These are phyloP conservation scores for Spondyliosoma cantharus DNA, from an alignment of 2,797 vertebrate genomes.

Conservation along the genomic window DNA sequence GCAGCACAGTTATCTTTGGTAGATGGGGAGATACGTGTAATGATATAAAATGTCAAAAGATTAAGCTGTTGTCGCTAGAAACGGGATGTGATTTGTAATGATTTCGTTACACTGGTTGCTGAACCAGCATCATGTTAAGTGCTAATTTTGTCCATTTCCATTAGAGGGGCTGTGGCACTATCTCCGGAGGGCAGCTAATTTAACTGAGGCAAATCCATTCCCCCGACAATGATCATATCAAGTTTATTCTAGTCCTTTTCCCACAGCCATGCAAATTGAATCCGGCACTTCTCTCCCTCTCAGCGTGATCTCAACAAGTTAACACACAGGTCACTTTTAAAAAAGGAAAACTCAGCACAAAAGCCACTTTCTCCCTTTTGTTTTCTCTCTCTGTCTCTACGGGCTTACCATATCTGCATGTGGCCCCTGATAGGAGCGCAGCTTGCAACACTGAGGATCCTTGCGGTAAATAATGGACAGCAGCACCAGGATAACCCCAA, in stretches of 20 bases:
- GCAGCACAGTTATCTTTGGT: slow-evolving; percentile 22
- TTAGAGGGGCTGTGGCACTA: slow-evolving; percentile 57
- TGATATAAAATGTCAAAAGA: slow-evolving; percentile 23
- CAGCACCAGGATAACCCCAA: slow-evolving; percentile 84
- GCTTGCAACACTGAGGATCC: slow-evolving; percentile 86
- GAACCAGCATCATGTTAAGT: slow-evolving; percentile 44
- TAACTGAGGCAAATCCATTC: slow-evolving; percentile 61
- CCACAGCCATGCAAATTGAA: slow-evolving; percentile 67
- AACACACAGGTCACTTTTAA: slow-evolving; percentile 39
- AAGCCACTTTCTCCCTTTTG: slow-evolving; percentile 20
- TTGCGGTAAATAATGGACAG: slow-evolving; percentile 86
- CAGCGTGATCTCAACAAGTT: slow-evolving; percentile 30
- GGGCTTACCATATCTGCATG: slow-evolving; percentile 82
- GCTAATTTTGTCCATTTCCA: slow-evolving; percentile 65
- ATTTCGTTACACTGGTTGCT: slow-evolving; percentile 50
- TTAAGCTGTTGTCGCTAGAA: slow-evolving; percentile 13
- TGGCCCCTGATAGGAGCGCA: slow-evolving; percentile 84
- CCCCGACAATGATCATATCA: slow-evolving; percentile 69
- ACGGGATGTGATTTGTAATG: slow-evolving; percentile 37
- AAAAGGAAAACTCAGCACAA: slow-evolving; percentile 37
- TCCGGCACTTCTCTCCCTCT: slow-evolving; percentile 51
- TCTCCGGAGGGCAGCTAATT: slow-evolving; percentile 62
- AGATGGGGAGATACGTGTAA: not conserved
- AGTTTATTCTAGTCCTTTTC: slow-evolving; percentile 61
- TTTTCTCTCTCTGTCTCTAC: slow-evolving; percentile 1